Evolutionary conservation across 2,888 invertebrate species (phyloP), one percentile per base, ranked within the genome.

Genomic region (Rhagonycha lutea): DNA sequence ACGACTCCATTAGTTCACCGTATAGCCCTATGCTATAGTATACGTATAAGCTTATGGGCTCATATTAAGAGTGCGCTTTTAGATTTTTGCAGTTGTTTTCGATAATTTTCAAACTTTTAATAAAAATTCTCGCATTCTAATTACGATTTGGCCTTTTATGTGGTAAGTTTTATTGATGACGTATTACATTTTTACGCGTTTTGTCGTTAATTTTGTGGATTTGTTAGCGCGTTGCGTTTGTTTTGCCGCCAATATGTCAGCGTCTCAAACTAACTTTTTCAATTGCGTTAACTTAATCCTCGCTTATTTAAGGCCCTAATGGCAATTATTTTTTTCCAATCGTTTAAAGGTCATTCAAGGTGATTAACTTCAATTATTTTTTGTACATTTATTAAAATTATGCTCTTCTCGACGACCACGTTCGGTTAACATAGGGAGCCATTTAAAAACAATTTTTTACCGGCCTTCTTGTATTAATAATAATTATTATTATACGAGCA

Each of bases 1-100:
- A 86, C 84, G 88, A 88, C 87, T 88, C 88, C 89, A 89, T 89
- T 88, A 86, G 86, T 84, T 84, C 86, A 82, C 85, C 86, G 85
- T 84, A 86, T 85, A 84, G 84, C 84, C 83, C 83, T 85, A 85
- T 86, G 83, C 84, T 83, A 81, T 82, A 1, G 18, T 18, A 84
- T 81, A 84, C 81, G 83, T 83, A 78, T 79, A 79, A 73, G 71
- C 75, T 79, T 80, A 60, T 74, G 61, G 79, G 81, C 81, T 81
- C 79, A 80, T 78, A 47, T 77, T 73, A 79, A 81, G 82, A 65
- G 23, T 65, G 23, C 63, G 63, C 63, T 24, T 24, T 26, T 65
- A 24, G 4, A 65, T 24, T 65, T 65, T 26, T 9, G n/a, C 26
- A 24, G 11, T 65, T 65, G 26, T 65, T 65, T 65, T 65, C 12